A percentile compares a stretch with the other conserved stretches of the same genome.
Conservation (phyloP, 1,140 invertebrate species). For the Marisa cornuarietis region DNA sequence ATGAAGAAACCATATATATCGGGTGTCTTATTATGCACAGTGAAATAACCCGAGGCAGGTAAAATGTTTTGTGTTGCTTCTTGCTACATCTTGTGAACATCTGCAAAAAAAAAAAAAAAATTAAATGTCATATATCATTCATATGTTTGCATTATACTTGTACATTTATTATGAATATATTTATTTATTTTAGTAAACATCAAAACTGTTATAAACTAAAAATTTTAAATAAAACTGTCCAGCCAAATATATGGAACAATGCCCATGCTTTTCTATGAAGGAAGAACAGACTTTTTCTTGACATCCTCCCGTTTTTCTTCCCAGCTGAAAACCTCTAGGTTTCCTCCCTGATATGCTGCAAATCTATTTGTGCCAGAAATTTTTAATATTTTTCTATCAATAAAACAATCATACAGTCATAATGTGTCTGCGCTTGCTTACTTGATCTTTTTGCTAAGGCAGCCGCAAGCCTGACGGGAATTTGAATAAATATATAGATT, state of each 20-base stretch:
- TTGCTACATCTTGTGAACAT: neutral
- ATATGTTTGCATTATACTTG: too few relatives aligned
- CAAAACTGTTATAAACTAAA: neutral
- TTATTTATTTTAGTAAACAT: neutral
- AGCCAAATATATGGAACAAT: too few relatives aligned
- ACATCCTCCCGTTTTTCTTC: too few relatives aligned
- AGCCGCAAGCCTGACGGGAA: too few relatives aligned
- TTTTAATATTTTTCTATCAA: neutral
- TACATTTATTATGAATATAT: neutral
- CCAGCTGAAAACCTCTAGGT: too few relatives aligned
- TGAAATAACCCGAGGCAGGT: neutral
- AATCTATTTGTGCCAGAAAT: neutral
- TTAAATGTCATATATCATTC: neutral
- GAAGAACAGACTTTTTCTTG: too few relatives aligned
- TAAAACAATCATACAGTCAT: neutral
- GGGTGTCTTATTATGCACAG: neutral
- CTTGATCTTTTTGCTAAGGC: too few relatives aligned
- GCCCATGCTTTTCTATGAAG: too few relatives aligned
- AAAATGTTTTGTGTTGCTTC: neutral
- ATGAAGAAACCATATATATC: neutral
- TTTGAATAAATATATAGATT: too few relatives aligned
- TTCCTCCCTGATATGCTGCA: too few relatives aligned
- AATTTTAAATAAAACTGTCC: too few relatives aligned
- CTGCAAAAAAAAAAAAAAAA: neutral
- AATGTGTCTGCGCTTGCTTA: too few relatives aligned